A percentile compares a stretch with the other conserved stretches of the same genome.
Conservation (phyloP, 2,888 invertebrate genomes). For the Drosophila neotestacea region DNA sequence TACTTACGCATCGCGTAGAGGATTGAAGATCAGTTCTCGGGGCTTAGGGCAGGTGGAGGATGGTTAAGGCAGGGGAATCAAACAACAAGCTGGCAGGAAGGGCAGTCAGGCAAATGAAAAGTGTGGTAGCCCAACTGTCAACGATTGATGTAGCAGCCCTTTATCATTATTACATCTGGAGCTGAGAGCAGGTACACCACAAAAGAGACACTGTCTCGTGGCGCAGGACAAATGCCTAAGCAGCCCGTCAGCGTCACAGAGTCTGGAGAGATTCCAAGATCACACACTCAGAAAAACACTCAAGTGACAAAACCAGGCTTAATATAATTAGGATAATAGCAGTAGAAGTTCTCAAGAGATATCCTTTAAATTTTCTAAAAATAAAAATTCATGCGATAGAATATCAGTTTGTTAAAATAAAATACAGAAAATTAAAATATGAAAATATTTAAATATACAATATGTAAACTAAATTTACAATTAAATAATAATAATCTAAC, state of each 20-base stretch:
- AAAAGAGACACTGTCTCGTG: slow-evolving; percentile 43
- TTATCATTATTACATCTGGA: slow-evolving; percentile 81
- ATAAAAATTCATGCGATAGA: too few relatives aligned
- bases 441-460: neutral
- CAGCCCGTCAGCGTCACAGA: slow-evolving; percentile 78
- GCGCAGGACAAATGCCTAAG: slow-evolving; percentile 79
- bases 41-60: slow-evolving; percentile 8
- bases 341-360: neutral
- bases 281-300: slow-evolving; percentile 14
- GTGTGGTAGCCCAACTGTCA: slow-evolving; percentile 82
- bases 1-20: slow-evolving; percentile 71
- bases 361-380: too few relatives aligned
- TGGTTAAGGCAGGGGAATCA: slow-evolving; percentile 14
- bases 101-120: slow-evolving; percentile 67
- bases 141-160: slow-evolving; percentile 81
- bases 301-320: neutral
- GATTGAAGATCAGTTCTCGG: slow-evolving; percentile 44
- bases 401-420: neutral
- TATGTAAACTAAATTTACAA: neutral
- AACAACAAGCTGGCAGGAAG: slow-evolving; percentile 16
- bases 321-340: neutral
- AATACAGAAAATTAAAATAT: neutral
- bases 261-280: slow-evolving; percentile 54
- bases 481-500: too few relatives aligned
- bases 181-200: slow-evolving; percentile 71